A percentile compares a stretch with the other conserved stretches of the same genome.
Evolutionary conservation across 2,888 invertebrate species (phyloP).

Genomic region (Thecophora atra): DNA sequence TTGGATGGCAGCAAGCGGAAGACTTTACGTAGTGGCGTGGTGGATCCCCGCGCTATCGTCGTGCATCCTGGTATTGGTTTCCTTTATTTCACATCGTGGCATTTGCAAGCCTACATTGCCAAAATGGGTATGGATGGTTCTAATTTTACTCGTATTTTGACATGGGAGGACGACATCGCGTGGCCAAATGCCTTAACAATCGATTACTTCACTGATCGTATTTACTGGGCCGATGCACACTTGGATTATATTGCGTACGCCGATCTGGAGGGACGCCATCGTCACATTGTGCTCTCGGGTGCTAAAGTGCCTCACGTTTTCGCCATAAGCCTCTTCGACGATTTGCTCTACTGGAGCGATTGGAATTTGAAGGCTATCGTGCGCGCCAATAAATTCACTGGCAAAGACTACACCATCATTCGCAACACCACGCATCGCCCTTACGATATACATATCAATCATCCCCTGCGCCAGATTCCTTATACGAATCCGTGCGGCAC

Average conservation of each 20-base stretch:
- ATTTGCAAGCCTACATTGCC: conserved; percentile 93
- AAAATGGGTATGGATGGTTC: conserved; percentile 97
- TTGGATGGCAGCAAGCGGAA: conserved; percentile 91
- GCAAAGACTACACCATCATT: conserved; percentile 76
- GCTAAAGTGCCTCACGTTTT: conserved; percentile 93
- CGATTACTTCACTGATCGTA: conserved; percentile 93
- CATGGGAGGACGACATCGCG: conserved; percentile 93
- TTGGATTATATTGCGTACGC: conserved; percentile 96
- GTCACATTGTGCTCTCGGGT: conserved; percentile 84
- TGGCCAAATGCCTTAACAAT: conserved; percentile 99
- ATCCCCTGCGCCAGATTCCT: conserved; percentile 85
- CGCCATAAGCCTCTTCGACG: conserved; percentile 92
- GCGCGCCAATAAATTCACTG: conserved; percentile 91
- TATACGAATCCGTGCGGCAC: conserved; percentile 90
- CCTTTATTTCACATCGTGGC: conserved; percentile 96
- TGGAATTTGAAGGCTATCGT: conserved; percentile 96
- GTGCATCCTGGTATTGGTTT: conserved; percentile 95
- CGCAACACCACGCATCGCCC: conserved; percentile 94
- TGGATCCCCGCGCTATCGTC: conserved; percentile 93
- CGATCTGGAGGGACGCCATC: conserved; percentile 89
- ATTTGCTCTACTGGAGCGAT: conserved; percentile 95
- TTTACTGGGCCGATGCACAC: conserved; percentile 99
- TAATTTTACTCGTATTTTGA: conserved; percentile 86
- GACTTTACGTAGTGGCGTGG: conserved; percentile 86
- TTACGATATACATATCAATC: conserved; percentile 92